Percentiles rank a stretch among this genome's conserved stretches.
Evolutionary conservation across 2,113 vertebrate genomes (phyloP).

Genomic region (Hiodon tergisus): DNA sequence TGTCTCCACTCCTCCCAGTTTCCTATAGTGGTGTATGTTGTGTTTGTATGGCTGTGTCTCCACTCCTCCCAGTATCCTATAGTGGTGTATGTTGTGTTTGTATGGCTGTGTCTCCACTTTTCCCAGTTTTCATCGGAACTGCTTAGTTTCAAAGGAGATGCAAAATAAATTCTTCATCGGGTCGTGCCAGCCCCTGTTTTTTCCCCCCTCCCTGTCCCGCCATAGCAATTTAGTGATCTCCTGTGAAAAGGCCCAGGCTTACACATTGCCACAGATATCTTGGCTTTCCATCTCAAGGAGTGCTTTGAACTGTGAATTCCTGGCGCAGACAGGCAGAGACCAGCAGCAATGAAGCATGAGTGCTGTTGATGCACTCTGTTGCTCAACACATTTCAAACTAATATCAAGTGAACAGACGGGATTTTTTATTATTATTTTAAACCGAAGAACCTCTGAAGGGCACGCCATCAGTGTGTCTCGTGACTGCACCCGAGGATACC

Average conservation of each 20-base stretch:
- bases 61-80: too few relatives aligned
- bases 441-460: background rate
- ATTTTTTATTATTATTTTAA: slow-evolving; percentile 2
- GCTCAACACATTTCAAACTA: slow-evolving; percentile 55
- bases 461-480: background rate
- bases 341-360: slow-evolving; percentile 53
- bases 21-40: too few relatives aligned
- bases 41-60: too few relatives aligned
- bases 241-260: slow-evolving; percentile 59
- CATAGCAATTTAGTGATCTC: slow-evolving; percentile 53
- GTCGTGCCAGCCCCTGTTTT: slow-evolving; percentile 52
- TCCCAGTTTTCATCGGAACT: too few relatives aligned
- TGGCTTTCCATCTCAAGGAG: slow-evolving; percentile 45
- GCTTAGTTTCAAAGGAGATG: slow-evolving; percentile 53
- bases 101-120: too few relatives aligned
- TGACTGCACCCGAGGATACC: background rate
- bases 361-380: slow-evolving; percentile 53
- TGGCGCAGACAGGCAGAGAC: slow-evolving; percentile 53
- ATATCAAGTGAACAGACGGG: background rate
- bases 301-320: slow-evolving; percentile 63
- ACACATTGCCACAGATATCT: slow-evolving; percentile 50
- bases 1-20: too few relatives aligned
- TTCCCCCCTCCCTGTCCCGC: slow-evolving; percentile 49
- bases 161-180: slow-evolving; percentile 65
- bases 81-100: too few relatives aligned